A percentile compares a stretch with the other conserved stretches of the same genome.
These are phyloP conservation scores for Nerophis lumbriciformis DNA, from an alignment of 2,113 vertebrate genomes.

Conservation along the genomic window DNA sequence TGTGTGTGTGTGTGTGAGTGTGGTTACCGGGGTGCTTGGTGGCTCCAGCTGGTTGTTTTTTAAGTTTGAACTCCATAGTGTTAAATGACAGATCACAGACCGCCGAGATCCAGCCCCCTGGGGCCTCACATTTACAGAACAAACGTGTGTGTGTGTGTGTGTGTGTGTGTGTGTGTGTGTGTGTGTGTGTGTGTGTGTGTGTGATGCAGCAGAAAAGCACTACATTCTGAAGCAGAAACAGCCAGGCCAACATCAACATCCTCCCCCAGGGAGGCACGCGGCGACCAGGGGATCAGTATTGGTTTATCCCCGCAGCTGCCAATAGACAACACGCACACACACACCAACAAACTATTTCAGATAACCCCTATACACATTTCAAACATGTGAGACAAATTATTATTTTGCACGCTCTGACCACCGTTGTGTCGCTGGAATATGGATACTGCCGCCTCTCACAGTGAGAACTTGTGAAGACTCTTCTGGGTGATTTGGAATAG, in stretches of 20 bases:
- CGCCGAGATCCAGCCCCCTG: constrained; percentile 61
- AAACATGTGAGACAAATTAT: constrained; percentile 22
- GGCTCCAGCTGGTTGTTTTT: constrained; percentile 56
- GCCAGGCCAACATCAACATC: constrained; percentile 68
- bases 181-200: constrained; percentile 35
- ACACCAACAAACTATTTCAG: constrained; percentile 22
- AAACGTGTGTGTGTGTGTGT: constrained; percentile 43
- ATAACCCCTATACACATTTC: constrained; percentile 25
- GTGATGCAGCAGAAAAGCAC: constrained; percentile 57
- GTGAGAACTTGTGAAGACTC: constrained; percentile 53
- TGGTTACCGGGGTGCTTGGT: constrained; percentile 47
- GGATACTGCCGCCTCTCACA: constrained; percentile 15
- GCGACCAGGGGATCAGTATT: constrained; percentile 62
- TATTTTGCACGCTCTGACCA: constrained; percentile 4
- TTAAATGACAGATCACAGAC: constrained; percentile 72
- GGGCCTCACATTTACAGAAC: constrained; percentile 70
- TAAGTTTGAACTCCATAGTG: constrained; percentile 50
- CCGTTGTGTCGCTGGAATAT: constrained; percentile 28
- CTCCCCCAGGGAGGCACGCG: constrained; percentile 64
- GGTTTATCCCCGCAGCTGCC: constrained; percentile 67
- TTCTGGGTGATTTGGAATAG: constrained; percentile 46
- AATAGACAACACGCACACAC: constrained; percentile 39
- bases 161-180: constrained; percentile 20
- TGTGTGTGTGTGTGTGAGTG: constrained; percentile 27
- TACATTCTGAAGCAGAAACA: constrained; percentile 59